Evolutionary conservation across 2,797 vertebrate genomes (phyloP).

Genomic region (Platyrinchus mystaceus): DNA sequence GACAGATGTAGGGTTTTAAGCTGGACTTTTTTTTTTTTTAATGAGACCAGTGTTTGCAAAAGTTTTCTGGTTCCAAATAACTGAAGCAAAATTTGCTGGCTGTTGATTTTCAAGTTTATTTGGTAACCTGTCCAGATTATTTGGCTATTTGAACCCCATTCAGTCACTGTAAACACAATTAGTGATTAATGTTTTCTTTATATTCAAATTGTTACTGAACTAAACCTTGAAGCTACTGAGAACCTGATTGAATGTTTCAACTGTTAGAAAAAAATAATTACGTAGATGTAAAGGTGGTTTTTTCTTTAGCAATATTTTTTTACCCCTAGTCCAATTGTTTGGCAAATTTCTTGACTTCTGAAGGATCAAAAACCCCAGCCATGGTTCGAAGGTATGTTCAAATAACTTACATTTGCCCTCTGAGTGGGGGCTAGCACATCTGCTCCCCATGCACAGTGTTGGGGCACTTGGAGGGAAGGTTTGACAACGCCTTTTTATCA

Average conservation of each 20-base stretch:
- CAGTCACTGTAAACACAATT: not conserved
- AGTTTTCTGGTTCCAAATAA: not conserved
- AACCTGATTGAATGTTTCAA: not conserved
- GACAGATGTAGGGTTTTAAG: not conserved
- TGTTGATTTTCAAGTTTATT: not conserved
- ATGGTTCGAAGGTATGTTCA: not conserved
- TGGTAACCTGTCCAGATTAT: not conserved
- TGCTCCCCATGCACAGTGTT: fast-evolving
- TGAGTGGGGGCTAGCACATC: not conserved
- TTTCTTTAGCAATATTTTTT: not conserved
- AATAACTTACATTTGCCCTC: not conserved
- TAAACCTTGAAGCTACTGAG: not conserved
- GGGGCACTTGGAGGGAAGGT: not conserved
- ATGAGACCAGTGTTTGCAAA: not conserved
- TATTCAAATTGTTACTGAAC: not conserved
- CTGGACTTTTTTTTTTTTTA: not conserved
- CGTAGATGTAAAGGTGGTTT: not conserved
- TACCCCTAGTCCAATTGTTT: not conserved
- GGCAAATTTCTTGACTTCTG: not conserved
- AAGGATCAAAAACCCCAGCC: not conserved
- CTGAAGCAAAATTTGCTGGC: not conserved
- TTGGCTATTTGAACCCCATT: not conserved
- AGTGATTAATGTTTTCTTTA: not conserved
- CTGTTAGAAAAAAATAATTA: not conserved
- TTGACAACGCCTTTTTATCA: fast-evolving